Evolutionary conservation across 92 coral and sea anemone species (phyloP), one percentile per base, ranked within the genome.

Genomic region (Porites lobata): DNA sequence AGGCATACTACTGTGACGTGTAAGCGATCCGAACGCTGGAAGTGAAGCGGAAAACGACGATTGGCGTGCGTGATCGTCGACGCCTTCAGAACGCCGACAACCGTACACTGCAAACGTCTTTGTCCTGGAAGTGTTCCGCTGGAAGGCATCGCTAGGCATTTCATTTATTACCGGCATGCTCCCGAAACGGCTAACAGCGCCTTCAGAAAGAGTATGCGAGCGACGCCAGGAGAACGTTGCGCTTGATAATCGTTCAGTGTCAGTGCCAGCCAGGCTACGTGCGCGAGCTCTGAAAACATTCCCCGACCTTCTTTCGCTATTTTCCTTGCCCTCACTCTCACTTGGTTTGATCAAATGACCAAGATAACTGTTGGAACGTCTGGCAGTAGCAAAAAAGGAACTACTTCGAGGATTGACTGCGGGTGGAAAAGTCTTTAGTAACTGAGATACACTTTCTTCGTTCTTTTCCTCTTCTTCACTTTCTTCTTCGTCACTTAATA

Each of bases 91-190:
- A 11, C 50, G 84, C n/a, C 83, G 76, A 26, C 17, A 65, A 0
- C 82, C 89, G 50, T 76, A 85, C 1, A 78, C 29, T 19, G 84
- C 83, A 61, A 76, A 76, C 1, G 82, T 77, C 69, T 78, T 85
- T 38, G 90, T 85, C 18, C 58, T 29, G 15, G 12, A 64, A 8
- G 85, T 57, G 69, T 50, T 72, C n/a, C 78, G 65, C 12, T 54
- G 69, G 13, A 69, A 64, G 11, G 76, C 76, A 52, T 87, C 85
- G 17, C 76, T 86, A 6, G 96, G 96, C 9, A 80, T 76, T 77
- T 93, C 96, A 26, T 93, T 93, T 56, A 93, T 93, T 13, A 93
- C 96, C 1, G 96, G 96, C 96, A 93, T 93, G 62, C 96, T 93
- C 73, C 75, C 89, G 47, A 93, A 89, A 22, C 93, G 90, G 74